These are phyloP conservation scores for Salpingus planirostris DNA, from an alignment of 2,888 invertebrate genomes.

Conservation along the genomic window DNA sequence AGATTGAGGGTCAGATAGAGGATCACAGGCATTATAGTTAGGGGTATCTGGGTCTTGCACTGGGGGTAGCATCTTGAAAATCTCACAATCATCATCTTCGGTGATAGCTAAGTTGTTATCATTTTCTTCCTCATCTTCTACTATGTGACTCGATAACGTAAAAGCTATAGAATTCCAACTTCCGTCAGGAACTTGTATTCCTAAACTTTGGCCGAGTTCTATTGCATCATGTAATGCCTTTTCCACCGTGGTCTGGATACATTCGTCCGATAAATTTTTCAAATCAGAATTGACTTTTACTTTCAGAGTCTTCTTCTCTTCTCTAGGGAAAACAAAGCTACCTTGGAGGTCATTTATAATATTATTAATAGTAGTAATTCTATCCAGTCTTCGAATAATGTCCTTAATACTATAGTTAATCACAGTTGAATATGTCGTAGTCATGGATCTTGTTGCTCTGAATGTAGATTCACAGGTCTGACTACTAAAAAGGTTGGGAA, in stretches of 20 bases:
- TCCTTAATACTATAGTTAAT: conserved; percentile 6
- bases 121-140: background rate
- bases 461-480: conserved; percentile 2
- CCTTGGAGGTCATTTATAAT: conserved; percentile 2
- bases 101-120: no score
- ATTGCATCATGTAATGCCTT: background rate
- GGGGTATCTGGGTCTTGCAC: no score
- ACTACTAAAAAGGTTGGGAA: conserved; percentile 1
- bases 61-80: no score
- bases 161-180: background rate
- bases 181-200: background rate
- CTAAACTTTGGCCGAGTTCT: background rate
- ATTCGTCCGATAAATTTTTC: background rate
- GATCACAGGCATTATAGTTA: no score
- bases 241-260: background rate
- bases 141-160: background rate
- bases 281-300: background rate
- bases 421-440: conserved; percentile 3
- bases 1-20: no score
- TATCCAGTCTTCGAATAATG: conserved; percentile 3
- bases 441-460: conserved; percentile 4
- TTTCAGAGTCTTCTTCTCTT: conserved; percentile 1
- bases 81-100: no score
- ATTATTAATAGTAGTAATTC: conserved; percentile 2
- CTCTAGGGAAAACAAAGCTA: conserved; percentile 2